A percentile compares a stretch with the other conserved stretches of the same genome.
phyloP scores from a whole-genome alignment of 2,797 vertebrate genomes.

The Leucoraja ocellata region DNA sequence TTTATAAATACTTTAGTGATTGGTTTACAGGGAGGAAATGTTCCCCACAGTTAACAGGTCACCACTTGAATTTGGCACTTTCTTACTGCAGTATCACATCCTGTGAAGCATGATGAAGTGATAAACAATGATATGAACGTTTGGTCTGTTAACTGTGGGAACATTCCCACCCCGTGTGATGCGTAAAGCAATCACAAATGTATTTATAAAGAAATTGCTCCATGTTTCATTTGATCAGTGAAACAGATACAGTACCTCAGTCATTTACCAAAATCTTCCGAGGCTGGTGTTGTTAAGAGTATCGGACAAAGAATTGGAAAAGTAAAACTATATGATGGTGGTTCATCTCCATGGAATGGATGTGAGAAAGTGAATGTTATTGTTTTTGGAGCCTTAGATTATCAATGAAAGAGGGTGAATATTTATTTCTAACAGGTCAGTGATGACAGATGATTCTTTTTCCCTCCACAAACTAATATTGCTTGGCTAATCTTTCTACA shows the following conservation, averaged over 20 bases:
- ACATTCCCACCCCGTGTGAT: too few species aligned
- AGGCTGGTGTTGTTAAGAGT: neutral
- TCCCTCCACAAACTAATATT: neutral
- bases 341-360: neutral
- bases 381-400: neutral
- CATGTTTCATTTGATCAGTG: neutral
- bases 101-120: neutral
- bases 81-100: neutral
- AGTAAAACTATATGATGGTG: neutral
- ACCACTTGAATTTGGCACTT: neutral
- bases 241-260: neutral
- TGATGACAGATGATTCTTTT: neutral
- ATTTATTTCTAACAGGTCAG: neutral
- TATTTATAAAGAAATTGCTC: neutral
- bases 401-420: neutral
- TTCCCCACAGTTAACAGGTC: too few species aligned
- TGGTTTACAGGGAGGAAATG: too few species aligned
- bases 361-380: neutral
- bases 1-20: too few species aligned
- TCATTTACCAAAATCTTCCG: neutral
- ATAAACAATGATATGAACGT: neutral
- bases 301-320: neutral
- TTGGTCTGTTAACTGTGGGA: neutral
- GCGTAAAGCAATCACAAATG: neutral
- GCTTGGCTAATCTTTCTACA: neutral